Evolutionary conservation across 2,797 vertebrate species (phyloP).

Genomic region (Alauda arvensis): DNA sequence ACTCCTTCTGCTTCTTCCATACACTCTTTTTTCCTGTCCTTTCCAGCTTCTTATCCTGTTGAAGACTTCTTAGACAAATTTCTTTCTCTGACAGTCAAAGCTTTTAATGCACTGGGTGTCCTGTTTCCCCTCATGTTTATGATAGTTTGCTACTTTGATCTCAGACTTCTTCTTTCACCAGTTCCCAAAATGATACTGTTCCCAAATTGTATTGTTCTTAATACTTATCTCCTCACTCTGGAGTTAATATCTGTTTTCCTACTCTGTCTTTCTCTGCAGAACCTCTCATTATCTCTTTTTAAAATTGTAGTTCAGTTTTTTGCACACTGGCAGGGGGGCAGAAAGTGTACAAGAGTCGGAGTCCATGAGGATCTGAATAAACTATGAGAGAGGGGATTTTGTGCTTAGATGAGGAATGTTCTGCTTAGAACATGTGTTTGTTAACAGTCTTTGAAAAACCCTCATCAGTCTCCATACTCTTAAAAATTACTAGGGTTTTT

Average conservation of each 20-base stretch:
- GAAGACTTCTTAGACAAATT: neutral
- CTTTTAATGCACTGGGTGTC: neutral
- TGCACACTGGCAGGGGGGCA: rapidly evolving
- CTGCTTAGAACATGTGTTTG: neutral
- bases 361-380: neutral
- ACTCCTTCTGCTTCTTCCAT: neutral
- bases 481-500: neutral
- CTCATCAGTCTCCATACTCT: neutral
- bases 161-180: neutral
- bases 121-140: neutral
- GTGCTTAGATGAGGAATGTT: neutral
- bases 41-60: neutral
- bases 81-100: neutral
- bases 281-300: neutral
- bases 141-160: neutral
- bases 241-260: neutral
- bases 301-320: neutral
- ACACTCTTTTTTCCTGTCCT: rapidly evolving
- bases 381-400: neutral
- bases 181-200: neutral
- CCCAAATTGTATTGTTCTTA: neutral
- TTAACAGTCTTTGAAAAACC: neutral
- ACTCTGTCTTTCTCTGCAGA: neutral
- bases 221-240: neutral
- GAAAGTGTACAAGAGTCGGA: neutral